Base-by-base conservation (phyloP, 2,113 vertebrate species). In the Pontoporia blainvillei region DNA sequence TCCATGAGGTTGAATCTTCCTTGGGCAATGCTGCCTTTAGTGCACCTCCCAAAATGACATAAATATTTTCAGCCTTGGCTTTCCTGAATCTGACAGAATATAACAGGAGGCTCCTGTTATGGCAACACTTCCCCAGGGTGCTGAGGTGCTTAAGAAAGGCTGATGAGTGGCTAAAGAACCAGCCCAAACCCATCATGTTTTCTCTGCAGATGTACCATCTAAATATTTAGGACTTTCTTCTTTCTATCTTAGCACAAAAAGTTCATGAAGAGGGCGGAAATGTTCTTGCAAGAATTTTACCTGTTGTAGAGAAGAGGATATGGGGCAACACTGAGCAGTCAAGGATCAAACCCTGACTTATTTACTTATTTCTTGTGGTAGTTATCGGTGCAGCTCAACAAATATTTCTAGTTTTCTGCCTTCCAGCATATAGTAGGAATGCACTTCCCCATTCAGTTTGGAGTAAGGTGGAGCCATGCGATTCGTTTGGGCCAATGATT, bases 51-150 rank as follows among this genome's bases (percentile, higher is more conserved):
- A 64, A 6, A 49, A 89, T 79, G 73, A 82, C 78, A 90, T 78
- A 93, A 82, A 91, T 41, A 72, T 93, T 90, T 86, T 96, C 95
- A 96, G 87, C n/a, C 21, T 97, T 87, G 23, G 71, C 9, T 75
- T 76, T 76, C 71, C 64, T 95, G 89, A 97, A 88, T 88, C 64
- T 87, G 87, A 87, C 5, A 86, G 41, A 57, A 92, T 49, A 85
- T 0, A 52, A 52, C 52, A 86, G 41, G 61, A 94, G n/a, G 66
- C 36, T 39, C 44, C 52, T 36, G 21, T 92, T 7, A 64, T 49
- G 66, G 52, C 66, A 94, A 83, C 17, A 69, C 4, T 67, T 94
- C 57, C 61, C 44, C 20, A 88, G 59, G 54, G 67, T 41, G 21
- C 81, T 73, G 82, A 94, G 15, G 61, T 67, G 34, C 34, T 5